Conservation (phyloP, 2,797 vertebrate species). For the Sitta carolinensis region DNA sequence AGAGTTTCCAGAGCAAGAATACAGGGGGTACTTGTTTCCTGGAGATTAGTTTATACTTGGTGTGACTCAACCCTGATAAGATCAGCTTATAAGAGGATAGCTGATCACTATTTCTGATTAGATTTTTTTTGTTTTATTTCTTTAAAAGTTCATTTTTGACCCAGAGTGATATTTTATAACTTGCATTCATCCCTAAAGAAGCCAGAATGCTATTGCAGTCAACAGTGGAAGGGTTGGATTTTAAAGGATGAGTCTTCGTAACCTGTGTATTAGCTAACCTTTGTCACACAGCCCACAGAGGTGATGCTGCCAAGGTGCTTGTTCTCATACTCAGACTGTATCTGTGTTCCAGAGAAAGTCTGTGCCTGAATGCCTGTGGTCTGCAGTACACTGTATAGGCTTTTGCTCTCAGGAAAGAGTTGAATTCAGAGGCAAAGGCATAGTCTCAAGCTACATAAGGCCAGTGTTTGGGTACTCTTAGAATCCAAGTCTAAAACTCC, state of each 20-base stretch:
- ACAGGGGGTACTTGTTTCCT: not conserved
- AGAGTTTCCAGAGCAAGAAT: slow-evolving; percentile 15
- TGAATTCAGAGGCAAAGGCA: not conserved
- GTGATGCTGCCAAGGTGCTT: not conserved
- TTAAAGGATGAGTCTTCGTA: not conserved
- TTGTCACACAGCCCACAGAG: not conserved
- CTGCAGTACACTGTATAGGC: not conserved
- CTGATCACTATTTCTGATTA: not conserved
- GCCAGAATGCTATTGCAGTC: not conserved
- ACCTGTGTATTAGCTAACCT: not conserved
- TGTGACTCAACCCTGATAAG: slow-evolving; percentile 14
- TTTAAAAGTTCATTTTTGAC: not conserved
- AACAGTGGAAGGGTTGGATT: not conserved
- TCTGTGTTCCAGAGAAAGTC: not conserved
- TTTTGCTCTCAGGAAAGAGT: not conserved
- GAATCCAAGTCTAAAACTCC: not conserved
- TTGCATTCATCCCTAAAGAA: not conserved
- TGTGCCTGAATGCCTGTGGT: not conserved
- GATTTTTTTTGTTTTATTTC: not conserved
- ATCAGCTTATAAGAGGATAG: not conserved
- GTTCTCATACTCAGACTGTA: rapidly evolving
- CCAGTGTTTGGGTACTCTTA: not conserved
- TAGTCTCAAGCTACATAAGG: not conserved
- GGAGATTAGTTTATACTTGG: slow-evolving; percentile 4
- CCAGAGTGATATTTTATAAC: not conserved